These are phyloP conservation scores for Deilephila porcellus DNA, from an alignment of 2,888 invertebrate species.

Conservation along the genomic window DNA sequence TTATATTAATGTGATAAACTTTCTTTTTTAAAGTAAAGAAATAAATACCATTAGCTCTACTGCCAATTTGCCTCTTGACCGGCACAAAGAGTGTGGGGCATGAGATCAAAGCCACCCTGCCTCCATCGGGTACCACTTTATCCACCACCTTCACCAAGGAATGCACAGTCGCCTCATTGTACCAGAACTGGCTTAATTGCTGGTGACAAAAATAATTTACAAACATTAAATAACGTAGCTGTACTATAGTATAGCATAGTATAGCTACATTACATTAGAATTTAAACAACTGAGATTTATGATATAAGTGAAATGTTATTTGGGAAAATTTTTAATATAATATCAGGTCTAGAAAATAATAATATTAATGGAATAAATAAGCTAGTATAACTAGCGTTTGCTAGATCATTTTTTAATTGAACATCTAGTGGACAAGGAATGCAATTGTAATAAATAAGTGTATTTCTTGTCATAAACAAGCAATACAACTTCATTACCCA, in stretches of 20 bases:
- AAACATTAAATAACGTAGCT: neutral
- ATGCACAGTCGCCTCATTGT: conserved; percentile 91
- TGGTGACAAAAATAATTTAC: conserved; percentile 56
- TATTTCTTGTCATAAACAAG: neutral
- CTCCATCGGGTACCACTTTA: conserved; percentile 78
- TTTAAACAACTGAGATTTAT: no score
- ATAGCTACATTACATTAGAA: no score
- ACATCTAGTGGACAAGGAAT: no score
- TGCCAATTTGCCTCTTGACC: conserved; percentile 81
- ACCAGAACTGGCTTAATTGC: conserved; percentile 99
- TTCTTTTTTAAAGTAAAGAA: no score
- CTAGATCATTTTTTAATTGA: no score
- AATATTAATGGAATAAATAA: conserved; percentile 6
- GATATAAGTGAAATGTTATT: no score
- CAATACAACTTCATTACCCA: conserved; percentile 86
- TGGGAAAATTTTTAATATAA: no score
- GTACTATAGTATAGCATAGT: no score
- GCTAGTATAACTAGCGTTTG: neutral
- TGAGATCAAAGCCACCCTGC: conserved; percentile 92
- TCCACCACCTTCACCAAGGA: conserved; percentile 88
- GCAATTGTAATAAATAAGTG: neutral
- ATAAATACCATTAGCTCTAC: conserved; percentile 76
- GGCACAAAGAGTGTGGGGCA: conserved; percentile 94
- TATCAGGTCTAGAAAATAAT: no score
- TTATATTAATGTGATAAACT: no score